A percentile compares a stretch with the other conserved stretches of the same genome.
These are phyloP conservation scores for Phragmatobia fuliginosa DNA, from an alignment of 2,888 invertebrate genomes.

Conservation along the genomic window DNA sequence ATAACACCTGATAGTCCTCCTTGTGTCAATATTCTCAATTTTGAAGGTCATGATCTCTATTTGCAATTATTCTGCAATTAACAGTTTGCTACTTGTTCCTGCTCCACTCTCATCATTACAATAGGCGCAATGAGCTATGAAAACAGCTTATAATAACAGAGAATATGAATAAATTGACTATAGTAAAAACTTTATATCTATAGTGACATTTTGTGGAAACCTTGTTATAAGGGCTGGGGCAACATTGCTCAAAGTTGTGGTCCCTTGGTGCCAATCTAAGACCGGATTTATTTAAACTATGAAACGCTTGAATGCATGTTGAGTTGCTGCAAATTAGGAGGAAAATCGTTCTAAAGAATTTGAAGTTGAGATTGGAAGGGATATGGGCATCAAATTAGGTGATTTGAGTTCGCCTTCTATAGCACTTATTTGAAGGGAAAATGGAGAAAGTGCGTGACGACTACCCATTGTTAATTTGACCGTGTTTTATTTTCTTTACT, in stretches of 20 bases:
- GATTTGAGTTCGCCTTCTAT: not conserved
- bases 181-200: not conserved
- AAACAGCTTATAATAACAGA: not conserved
- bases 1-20: too few relatives aligned
- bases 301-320: conserved; percentile 21
- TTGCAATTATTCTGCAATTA: too few relatives aligned
- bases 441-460: conserved; percentile 5
- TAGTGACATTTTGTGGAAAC: not conserved
- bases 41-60: too few relatives aligned
- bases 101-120: too few relatives aligned
- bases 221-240: conserved; percentile 4
- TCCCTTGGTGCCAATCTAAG: conserved; percentile 19
- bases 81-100: too few relatives aligned
- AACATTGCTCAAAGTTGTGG: conserved; percentile 22
- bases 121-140: too few relatives aligned
- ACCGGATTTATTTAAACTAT: conserved; percentile 24
- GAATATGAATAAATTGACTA: too few relatives aligned
- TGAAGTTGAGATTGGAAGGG: conserved; percentile 4
- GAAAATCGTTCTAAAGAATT: conserved; percentile 4
- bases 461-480: not conserved
- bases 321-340: conserved; percentile 18
- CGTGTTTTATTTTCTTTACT: not conserved
- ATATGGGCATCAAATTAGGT: conserved; percentile 3
- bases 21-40: too few relatives aligned
- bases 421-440: not conserved